phyloP scores from a whole-genome alignment of 1,140 invertebrate species.

The Drosophila busckii region DNA sequence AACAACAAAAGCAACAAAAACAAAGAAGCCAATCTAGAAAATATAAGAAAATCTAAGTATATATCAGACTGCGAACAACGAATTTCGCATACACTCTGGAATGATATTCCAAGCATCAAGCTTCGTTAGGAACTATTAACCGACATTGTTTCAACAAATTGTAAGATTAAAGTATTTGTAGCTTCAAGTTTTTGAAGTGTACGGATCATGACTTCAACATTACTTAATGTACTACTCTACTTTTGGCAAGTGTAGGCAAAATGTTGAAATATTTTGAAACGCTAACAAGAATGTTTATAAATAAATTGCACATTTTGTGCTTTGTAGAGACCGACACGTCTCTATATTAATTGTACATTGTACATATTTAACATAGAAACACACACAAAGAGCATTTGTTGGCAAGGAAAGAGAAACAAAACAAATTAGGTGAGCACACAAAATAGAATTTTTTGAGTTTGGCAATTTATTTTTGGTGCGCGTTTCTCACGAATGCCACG shows the following conservation, averaged over 20 bases:
- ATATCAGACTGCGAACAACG: too few relatives aligned
- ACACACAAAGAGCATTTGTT: constrained; percentile 20
- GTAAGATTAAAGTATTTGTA: too few relatives aligned
- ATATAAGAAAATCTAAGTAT: too few relatives aligned
- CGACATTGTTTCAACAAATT: too few relatives aligned
- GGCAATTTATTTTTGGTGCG: constrained; percentile 62
- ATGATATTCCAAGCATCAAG: too few relatives aligned
- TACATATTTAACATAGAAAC: constrained; percentile 3
- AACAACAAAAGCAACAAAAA: constrained; percentile 24
- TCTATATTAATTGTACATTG: constrained; percentile 54
- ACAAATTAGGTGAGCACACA: constrained; percentile 19
- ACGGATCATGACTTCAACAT: too few relatives aligned
- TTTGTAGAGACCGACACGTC: constrained; percentile 24
- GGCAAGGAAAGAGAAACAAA: constrained; percentile 21
- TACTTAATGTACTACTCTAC: too few relatives aligned
- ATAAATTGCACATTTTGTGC: constrained; percentile 51
- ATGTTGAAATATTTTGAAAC: constrained; percentile 57
- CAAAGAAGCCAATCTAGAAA: constrained; percentile 11
- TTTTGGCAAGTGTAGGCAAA: constrained; percentile 37
- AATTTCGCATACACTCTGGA: too few relatives aligned
- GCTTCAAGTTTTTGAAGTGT: too few relatives aligned
- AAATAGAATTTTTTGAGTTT: constrained; percentile 26
- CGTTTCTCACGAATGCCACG: constrained; percentile 42
- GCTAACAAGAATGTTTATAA: constrained; percentile 64
- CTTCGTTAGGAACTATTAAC: too few relatives aligned